These are phyloP conservation scores for Callipepla squamata DNA, from an alignment of 2,113 vertebrate genomes.

Conservation along the genomic window DNA sequence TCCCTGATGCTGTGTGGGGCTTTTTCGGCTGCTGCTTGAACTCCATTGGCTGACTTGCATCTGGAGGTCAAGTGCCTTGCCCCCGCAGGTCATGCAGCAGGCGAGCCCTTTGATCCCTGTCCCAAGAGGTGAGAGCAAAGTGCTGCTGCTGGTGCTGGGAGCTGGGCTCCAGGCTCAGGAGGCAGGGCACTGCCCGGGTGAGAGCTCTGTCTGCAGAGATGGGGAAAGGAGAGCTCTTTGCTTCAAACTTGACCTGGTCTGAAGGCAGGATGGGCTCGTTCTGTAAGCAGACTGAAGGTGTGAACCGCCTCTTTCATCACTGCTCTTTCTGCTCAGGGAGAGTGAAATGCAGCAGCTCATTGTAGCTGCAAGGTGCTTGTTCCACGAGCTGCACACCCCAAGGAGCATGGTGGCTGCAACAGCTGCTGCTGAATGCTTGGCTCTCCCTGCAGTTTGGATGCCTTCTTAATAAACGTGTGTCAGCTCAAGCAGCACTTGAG, in stretches of 20 bases:
- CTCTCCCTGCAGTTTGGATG: neutral
- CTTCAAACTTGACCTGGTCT: neutral
- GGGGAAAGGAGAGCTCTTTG: neutral
- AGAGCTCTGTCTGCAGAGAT: neutral
- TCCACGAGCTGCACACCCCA: neutral
- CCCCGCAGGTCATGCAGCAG: neutral
- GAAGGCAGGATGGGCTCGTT: neutral
- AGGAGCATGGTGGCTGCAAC: neutral
- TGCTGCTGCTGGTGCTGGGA: neutral
- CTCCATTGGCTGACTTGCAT: neutral
- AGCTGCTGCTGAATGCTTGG: neutral
- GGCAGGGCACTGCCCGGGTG: neutral
- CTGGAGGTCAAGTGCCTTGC: slow-evolving; percentile 9
- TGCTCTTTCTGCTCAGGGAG: neutral
- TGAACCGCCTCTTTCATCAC: neutral
- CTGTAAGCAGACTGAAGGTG: neutral
- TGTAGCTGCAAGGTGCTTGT: neutral
- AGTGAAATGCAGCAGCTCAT: neutral
- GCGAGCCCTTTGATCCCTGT: neutral
- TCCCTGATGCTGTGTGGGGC: neutral
- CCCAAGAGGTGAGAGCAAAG: neutral
- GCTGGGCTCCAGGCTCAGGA: neutral
- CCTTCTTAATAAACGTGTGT: neutral
- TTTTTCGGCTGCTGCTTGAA: neutral
- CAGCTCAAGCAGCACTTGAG: neutral